Conservation (phyloP, 2,888 invertebrate species). For the Nomada lathburiana region DNA sequence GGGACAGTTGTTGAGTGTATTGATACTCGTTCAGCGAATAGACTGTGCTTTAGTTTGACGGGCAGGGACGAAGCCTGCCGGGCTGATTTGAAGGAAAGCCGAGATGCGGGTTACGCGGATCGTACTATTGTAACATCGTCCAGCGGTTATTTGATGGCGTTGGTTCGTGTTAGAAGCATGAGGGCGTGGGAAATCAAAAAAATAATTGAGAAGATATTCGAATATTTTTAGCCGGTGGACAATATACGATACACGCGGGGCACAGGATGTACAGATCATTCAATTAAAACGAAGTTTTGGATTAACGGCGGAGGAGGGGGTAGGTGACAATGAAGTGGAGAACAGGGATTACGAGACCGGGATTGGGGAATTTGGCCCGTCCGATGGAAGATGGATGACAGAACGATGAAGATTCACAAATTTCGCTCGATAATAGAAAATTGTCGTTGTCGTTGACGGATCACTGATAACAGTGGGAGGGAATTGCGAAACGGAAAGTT, state of each 20-base stretch:
- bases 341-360: background rate
- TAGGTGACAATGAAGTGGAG: background rate
- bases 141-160: too few species aligned
- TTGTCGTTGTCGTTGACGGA: background rate
- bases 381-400: background rate
- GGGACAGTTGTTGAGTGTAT: background rate
- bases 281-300: too few species aligned
- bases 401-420: background rate
- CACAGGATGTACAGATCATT: too few species aligned
- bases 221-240: too few species aligned
- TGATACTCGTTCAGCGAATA: background rate
- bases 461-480: too few species aligned
- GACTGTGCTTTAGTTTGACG: background rate
- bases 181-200: too few species aligned
- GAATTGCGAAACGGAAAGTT: too few species aligned
- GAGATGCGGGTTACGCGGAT: background rate
- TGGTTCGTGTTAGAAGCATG: too few species aligned
- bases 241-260: too few species aligned
- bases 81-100: background rate
- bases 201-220: too few species aligned
- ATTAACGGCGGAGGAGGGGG: background rate
- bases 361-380: background rate
- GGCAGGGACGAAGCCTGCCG: background rate
- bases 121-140: background rate
- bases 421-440: slow-evolving; percentile 1